Evolutionary conservation across 2,113 vertebrate genomes (phyloP).

Genomic region (Cyprinodon tularosa): DNA sequence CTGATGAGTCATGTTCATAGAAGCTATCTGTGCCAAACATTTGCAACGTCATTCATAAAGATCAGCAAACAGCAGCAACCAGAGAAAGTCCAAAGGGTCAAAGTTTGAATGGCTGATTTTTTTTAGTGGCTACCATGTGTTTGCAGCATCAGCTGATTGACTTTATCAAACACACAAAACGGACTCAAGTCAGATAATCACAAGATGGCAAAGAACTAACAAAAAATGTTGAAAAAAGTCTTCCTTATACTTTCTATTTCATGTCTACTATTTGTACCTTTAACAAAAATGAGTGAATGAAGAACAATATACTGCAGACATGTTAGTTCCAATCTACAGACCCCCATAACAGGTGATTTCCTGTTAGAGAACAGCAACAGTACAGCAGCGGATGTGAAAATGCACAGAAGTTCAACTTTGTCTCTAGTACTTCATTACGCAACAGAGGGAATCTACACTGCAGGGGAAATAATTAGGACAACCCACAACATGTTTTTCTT

Average conservation of each 20-base stretch:
- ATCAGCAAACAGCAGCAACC: slow-evolving; percentile 41
- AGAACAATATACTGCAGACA: neutral
- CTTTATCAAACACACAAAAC: slow-evolving; percentile 27
- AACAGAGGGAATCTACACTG: neutral
- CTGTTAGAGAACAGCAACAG: neutral
- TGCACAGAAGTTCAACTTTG: neutral
- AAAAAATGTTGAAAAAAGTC: neutral
- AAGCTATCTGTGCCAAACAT: neutral
- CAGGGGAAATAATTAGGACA: neutral
- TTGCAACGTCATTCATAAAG: slow-evolving; percentile 5
- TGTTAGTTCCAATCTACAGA: neutral
- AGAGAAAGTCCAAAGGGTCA: slow-evolving; percentile 34
- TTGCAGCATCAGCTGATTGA: slow-evolving; percentile 5
- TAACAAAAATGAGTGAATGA: neutral
- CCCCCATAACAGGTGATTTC: neutral
- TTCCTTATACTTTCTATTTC: neutral
- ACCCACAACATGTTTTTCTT: neutral
- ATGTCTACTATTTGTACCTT: neutral
- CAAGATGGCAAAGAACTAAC: neutral
- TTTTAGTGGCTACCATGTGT: slow-evolving; percentile 9
- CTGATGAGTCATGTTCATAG: neutral
- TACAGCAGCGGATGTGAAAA: neutral
- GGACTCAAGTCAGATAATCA: neutral
- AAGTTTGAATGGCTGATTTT: slow-evolving; percentile 37
- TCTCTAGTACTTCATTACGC: neutral